These are phyloP conservation scores for Halictus ligatus DNA, from an alignment of 2,888 invertebrate genomes.

Conservation along the genomic window DNA sequence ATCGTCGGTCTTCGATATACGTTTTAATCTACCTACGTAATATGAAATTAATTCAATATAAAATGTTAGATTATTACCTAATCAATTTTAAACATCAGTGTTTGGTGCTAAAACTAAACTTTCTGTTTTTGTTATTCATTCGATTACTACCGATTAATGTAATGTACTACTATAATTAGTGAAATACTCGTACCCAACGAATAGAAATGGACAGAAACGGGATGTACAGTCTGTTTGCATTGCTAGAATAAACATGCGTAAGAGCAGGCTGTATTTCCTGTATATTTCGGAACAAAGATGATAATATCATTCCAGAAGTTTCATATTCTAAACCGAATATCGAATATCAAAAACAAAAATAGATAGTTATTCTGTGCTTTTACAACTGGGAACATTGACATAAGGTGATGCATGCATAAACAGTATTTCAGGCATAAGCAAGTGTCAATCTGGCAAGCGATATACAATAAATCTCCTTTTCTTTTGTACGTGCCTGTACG, in stretches of 20 bases:
- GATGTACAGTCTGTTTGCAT: constrained; percentile 4
- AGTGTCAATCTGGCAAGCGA: constrained; percentile 45
- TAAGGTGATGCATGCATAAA: constrained; percentile 44
- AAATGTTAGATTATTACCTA: constrained; percentile 12
- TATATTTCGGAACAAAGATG: neutral
- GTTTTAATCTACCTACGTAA: constrained; percentile 44
- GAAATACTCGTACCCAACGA: constrained; percentile 17
- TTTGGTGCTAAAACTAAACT: neutral
- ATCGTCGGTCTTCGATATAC: constrained; percentile 19
- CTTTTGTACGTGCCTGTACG: constrained; percentile 40
- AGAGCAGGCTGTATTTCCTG: constrained; percentile 28
- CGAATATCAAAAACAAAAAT: neutral
- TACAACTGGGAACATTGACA: constrained; percentile 22
- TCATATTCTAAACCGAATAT: neutral
- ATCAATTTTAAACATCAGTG: constrained; percentile 4
- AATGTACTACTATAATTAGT: neutral
- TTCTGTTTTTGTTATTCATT: neutral
- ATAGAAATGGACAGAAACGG: neutral
- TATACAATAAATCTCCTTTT: constrained; percentile 20
- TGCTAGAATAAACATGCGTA: constrained; percentile 40
- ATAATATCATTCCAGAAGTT: neutral
- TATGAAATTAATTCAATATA: neutral
- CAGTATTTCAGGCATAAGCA: constrained; percentile 51
- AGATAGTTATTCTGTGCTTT: constrained; percentile 7
- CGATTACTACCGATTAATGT: neutral